These are phyloP conservation scores for Portunus trituberculatus DNA, from an alignment of 1,140 invertebrate genomes.

Conservation along the genomic window DNA sequence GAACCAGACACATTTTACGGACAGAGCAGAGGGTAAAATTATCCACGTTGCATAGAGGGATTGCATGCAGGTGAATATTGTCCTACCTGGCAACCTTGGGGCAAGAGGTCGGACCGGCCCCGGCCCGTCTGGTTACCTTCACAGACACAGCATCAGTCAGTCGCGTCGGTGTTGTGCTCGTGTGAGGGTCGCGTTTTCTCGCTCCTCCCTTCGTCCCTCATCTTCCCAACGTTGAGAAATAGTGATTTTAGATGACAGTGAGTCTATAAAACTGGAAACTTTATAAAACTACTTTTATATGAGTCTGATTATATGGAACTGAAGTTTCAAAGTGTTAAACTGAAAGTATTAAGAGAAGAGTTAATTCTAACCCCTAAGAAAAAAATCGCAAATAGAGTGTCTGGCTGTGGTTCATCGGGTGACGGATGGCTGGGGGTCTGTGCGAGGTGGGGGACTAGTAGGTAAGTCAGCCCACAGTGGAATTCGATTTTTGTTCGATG, in stretches of 20 bases:
- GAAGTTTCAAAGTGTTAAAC: not conserved
- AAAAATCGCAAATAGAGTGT: not conserved
- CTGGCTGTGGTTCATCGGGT: not conserved
- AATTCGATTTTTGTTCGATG: not conserved
- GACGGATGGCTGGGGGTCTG: not conserved
- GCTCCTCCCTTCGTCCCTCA: not conserved
- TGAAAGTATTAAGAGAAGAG: not conserved
- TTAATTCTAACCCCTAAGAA: not conserved
- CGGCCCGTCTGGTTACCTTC: slow-evolving; percentile 36
- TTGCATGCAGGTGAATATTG: slow-evolving; percentile 28
- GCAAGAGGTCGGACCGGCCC: slow-evolving; percentile 45
- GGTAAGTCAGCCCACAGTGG: not conserved
- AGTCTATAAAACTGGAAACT: not conserved
- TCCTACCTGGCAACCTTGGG: slow-evolving; percentile 47
- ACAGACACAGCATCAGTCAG: slow-evolving; percentile 34
- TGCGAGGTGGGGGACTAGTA: not conserved
- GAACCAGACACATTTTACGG: not conserved
- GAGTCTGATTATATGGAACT: not conserved
- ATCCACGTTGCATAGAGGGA: not conserved
- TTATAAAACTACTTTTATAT: not conserved
- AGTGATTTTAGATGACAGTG: not conserved
- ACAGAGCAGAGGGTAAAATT: not conserved
- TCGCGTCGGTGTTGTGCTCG: not conserved
- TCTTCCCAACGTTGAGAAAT: not conserved
- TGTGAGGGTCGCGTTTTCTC: not conserved